Evolutionary conservation across 2,113 vertebrate species (phyloP).

Genomic region (Serilophus lunatus): DNA sequence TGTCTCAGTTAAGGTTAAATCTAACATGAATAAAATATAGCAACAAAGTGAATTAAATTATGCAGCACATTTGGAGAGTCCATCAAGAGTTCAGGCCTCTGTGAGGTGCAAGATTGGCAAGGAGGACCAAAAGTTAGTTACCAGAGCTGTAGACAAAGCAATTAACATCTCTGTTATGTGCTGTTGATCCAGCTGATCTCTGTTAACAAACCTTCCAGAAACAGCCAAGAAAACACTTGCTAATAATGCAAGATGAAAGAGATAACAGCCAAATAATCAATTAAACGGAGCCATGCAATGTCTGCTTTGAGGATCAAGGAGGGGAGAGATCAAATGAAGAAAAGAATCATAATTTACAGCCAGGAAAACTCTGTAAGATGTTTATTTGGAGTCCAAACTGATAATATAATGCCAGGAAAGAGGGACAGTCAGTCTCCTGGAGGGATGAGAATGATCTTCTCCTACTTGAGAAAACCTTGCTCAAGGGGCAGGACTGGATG

Average conservation of each 20-base stretch:
- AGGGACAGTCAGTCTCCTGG: neutral
- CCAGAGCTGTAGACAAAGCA: slow-evolving; percentile 33
- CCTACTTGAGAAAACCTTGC: neutral
- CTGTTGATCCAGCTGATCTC: slow-evolving; percentile 57
- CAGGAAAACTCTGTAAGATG: neutral
- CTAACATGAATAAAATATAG: fast-evolving
- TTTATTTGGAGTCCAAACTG: neutral
- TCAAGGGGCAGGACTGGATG: neutral
- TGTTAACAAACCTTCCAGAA: slow-evolving; percentile 19
- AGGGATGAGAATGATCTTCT: neutral
- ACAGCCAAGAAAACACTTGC: neutral
- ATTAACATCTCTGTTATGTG: slow-evolving; percentile 60
- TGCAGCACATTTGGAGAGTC: neutral
- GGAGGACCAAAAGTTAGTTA: neutral
- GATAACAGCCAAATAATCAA: slow-evolving; percentile 51
- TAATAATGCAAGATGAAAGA: slow-evolving; percentile 34
- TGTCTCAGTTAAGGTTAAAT: neutral
- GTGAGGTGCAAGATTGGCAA: neutral
- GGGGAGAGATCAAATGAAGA: slow-evolving; percentile 12
- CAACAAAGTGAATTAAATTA: neutral
- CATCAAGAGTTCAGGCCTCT: neutral
- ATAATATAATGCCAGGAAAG: neutral
- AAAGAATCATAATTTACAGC: neutral
- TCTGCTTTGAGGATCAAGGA: slow-evolving; percentile 25
- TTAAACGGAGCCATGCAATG: neutral